Base-by-base conservation (phyloP, 2,113 vertebrate species). In the Gasterosteus nipponicus region DNA sequence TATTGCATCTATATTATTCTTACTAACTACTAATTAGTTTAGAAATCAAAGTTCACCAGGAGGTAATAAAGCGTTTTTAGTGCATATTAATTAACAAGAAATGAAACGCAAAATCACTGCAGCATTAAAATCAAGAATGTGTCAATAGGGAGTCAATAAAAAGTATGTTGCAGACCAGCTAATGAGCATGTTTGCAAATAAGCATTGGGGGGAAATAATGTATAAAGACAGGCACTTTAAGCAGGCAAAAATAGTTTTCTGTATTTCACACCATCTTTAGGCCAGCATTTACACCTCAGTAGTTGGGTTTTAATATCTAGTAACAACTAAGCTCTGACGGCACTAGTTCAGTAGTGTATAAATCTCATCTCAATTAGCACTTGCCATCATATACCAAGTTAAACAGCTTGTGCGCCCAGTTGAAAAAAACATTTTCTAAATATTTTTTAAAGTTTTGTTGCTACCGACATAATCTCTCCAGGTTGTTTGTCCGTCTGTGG, bases 391-490 rank as follows among this genome's bases (percentile, higher is more conserved):
- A 18, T 51, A 19, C 64, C 59, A 51, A 64, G 58, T 75, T 64
- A 59, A 61, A 75, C 29, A 82, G 51, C 39, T 41, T 53, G 64
- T 69, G 26, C 35, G 38, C 18, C 19, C 7, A n/a, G 68, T 31
- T 64, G 38, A 54, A 54, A 26, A 12, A 11, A 12, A 1, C 8
- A 51, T 53, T 29, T 53, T 11, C 33, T 66, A 1, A 26, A 29
- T 39, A 10, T 63, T 41, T 41, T 1, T 33, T 4, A 38, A 7
- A n/a, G 57, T 10, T 4, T 67, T 26, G 33, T 26, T 61, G 31
- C 19, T 53, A 11, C 22, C 11, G 9, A 39, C 2, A 39, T 10
- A 10, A 26, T 61, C 10, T 9, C 4, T 46, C 14, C 3, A 15
- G 41, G 47, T n/a, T 73, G 51, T 26, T n/a, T 22, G 51, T 53